Evolutionary conservation across 2,113 vertebrate species (phyloP), one percentile per base, ranked within the genome.

Genomic region (Equus przewalskii): DNA sequence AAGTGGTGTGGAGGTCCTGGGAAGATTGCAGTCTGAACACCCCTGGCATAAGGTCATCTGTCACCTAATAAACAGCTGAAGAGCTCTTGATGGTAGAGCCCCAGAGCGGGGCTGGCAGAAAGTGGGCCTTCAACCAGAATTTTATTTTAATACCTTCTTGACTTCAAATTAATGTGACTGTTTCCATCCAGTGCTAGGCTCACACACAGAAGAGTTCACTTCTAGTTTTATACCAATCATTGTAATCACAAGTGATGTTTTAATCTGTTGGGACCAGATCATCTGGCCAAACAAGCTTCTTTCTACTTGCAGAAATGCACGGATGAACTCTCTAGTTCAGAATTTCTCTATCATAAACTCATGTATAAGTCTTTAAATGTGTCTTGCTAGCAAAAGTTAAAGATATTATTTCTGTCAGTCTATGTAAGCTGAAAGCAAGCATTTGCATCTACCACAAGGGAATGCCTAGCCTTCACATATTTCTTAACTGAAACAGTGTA

Each of bases 221-320:
- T 87, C 33, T 24, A 9, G 44, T 60, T 82, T 85, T 58, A 36
- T 12, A 62, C 12, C 46, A 11, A 64, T 78, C 69, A 28, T 4
- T 14, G 14, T 44, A 82, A 86, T 95, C 7, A 8, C 1, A 1
- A 84, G 21, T 73, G 92, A 90, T 41, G 67, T 64, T 95, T 93
- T 93, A 54, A 36, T 85, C 76, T 94, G 1, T 36, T 18, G 84
- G 89, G 95, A 41, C 58, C 91, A 4, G 16, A 73, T 95, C 12
- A 22, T 65, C 65, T 86, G n/a, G 58, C 36, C 73, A 90, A 94
- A 94, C 44, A 67, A 83, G 64, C 24, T 64, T 95, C 96, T 18
- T 64, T 94, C 96, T 18, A 9, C 36, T 58, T 12, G 75, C 46
- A 91, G 60, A 92, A 18, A 33, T 54, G 75, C 87, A 69, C 75